Percentiles rank a stretch among this genome's conserved stretches.
phyloP scores from a whole-genome alignment of 2,113 vertebrate genomes.

The Coryphaenoides rupestris region DNA sequence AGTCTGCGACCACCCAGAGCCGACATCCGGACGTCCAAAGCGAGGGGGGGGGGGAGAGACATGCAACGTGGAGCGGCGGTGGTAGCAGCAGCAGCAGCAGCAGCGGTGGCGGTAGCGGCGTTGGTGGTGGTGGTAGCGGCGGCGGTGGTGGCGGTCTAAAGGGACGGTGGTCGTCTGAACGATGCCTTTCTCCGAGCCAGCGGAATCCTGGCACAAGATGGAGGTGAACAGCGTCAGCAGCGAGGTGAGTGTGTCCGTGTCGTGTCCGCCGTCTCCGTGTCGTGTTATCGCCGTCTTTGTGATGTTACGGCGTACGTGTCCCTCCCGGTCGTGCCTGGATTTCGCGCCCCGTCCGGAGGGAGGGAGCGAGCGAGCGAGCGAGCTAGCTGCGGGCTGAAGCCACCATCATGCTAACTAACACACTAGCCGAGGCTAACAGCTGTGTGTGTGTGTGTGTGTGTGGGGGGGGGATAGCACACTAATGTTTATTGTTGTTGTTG shows the following conservation, averaged over 20 bases:
- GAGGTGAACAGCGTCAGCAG: slow-evolving; percentile 80
- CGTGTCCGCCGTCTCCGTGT: not conserved
- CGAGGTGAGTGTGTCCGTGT: slow-evolving; percentile 64
- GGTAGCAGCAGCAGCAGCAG: too few species aligned
- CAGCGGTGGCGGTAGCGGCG: too few species aligned
- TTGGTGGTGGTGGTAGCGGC: slow-evolving; percentile 64
- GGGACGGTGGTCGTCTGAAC: too few species aligned
- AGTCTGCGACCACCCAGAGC: slow-evolving; percentile 30
- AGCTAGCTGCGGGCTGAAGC: slow-evolving; percentile 50
- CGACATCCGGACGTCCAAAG: slow-evolving; percentile 51
- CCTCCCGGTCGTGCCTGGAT: slow-evolving; percentile 24
- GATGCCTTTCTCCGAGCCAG: slow-evolving; percentile 80
- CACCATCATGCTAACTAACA: slow-evolving; percentile 69
- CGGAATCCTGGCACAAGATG: slow-evolving; percentile 84
- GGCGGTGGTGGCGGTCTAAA: too few species aligned
- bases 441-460: too few species aligned
- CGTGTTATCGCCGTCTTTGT: slow-evolving; percentile 24
- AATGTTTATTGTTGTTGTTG: slow-evolving; percentile 56
- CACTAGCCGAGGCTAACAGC: slow-evolving; percentile 62
- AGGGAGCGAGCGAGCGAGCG: too few species aligned
- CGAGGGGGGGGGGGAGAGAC: too few species aligned
- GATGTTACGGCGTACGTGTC: slow-evolving; percentile 34
- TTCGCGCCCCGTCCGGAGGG: slow-evolving; percentile 56
- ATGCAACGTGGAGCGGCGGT: slow-evolving; percentile 69
- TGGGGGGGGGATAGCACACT: slow-evolving; percentile 10